Evolutionary conservation across 2,888 invertebrate species (phyloP), one percentile per base, ranked within the genome.

Genomic region (Anaspis maculata): DNA sequence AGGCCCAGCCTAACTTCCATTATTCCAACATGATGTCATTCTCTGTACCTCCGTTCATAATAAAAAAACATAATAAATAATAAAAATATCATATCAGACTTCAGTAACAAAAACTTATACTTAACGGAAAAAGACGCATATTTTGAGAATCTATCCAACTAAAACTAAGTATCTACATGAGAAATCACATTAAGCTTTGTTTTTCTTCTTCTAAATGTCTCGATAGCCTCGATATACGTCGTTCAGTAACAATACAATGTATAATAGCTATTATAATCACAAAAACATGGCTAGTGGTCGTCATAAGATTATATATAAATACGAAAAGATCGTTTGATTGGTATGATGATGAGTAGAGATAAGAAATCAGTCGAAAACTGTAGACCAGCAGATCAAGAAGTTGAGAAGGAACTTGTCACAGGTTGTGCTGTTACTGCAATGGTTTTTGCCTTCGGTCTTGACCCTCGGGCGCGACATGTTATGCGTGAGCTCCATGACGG

Each of bases 371-470:
- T 64, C 64, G 34, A 64, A 64, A 38, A 64, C 51, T 15, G 61
- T 57, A 26, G 60, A 57, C 58, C 61, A 64, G 43, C 64, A 64
- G 15, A 59, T 56, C 27, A 64, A 52, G 37, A 62, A 56, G 42
- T 64, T 62, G 11, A 64, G 44, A 13, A 63, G 43, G 35, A 54
- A 56, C 42, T 52, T 56, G 32, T 64, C 64, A 37, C 57, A 58
- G 28, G 50, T 46, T 7, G 41, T 39, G 23, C 32, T 42, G 23
- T 39, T 46, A 10, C 42, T 46, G 31, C 48, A 51, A 31, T 19
- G 5, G 6, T 48, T 47, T 3, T 50, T 48, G 37, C 56, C 56
- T 9, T 57, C 44, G 25, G 46, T 41, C 37, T 49, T 53, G 2
- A 30, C 31, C 31, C 62, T 47, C 3, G 49, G 51, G 13, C 36